Base-by-base conservation (phyloP, 2,797 vertebrate genomes). In the Poecile montanus region DNA sequence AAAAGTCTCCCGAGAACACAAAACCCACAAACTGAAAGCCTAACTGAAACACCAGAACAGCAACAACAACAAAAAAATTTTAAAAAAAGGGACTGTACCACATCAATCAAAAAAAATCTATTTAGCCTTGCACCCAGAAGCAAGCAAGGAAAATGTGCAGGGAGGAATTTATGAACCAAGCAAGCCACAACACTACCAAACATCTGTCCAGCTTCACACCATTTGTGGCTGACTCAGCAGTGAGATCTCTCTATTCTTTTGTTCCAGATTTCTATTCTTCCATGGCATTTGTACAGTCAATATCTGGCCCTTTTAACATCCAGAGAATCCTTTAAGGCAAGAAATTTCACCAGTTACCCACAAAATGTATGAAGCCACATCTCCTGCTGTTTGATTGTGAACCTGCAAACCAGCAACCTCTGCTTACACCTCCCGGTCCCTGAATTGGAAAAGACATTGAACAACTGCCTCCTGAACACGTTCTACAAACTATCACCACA, bases 41-140 rank as follows among this genome's bases (percentile, higher is more conserved):
- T 85, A 76, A 79, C 29, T 19, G 40, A 89, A 94, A 89, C 53
- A 74, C 45, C 79, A 58, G 82, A 95, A 92, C 25, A 16, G 21
- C 29, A 82, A 38, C 27, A 84, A 83, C 7, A 53, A 72, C 36
- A 36, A 2, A 60, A 48, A 38, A 40, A 13, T 40, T 36, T 40
- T 6, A 40, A 18, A 30, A 47, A 42, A 34, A n/a, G 32, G 3
- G 30, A 27, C n/a, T 89, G 19, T 29, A 73, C 50, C 68, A 91
- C 65, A 91, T 77, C 38, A 83, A 42, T 73, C n/a, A 45, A 17
- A 61, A 65, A 40, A 56, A 53, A 76, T 50, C 56, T 76, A 6
- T 50, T 74, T 45, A 89, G 63, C 42, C 42, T 85, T 70, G 56
- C 32, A 82, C 73, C 40, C 63, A 89, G 53, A 80, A 91, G 77